Evolutionary conservation across 2,797 vertebrate species (phyloP), one percentile per base, ranked within the genome.

Genomic region (Muraenolepis orangiensis): DNA sequence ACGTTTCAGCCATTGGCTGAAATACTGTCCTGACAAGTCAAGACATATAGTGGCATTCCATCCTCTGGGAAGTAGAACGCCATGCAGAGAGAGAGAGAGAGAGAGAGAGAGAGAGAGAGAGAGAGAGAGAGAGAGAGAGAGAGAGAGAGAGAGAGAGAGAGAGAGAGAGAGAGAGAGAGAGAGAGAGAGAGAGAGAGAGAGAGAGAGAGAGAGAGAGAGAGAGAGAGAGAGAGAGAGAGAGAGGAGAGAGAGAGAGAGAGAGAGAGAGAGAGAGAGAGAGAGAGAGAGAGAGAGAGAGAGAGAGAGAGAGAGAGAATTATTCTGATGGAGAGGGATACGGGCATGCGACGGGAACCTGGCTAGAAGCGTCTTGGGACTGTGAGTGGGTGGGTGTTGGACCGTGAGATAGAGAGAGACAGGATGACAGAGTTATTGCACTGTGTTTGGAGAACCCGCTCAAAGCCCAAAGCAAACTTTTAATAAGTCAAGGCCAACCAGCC

Each of bases 21-120:
- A 69, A 70, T 70, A n/a, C 20, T 74, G 31, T 70, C 12, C 20
- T 70, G 31, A 75, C 29, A 18, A n/a, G 36, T 16, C n/a, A 46
- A 74, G 40, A 69, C 73, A 69, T 32, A 29, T 32, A 29, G 26
- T 20, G 40, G 31, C 30, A 29, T 42, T 36, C 20, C 7, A 13
- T 61, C 11, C 14, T 38, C 23, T 38, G 34, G 16, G 30, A 32
- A 16, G 16, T 31, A 69, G 16, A 34, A 8, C 14, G 16, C 29
- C 7, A 69, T 5, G 30, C 6, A 66, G 11, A 20, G 66, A 32
- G 28, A 14, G 66, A 66, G 61, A 68, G 14, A 32, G 29, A 32
- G 16, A 16, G 26, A 4, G 28, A 68, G 29, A 28, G 23, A 12
- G 29, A 42, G 38, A 20, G 18, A 28, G 40, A 42, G 14, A 11